Evolutionary conservation across 2,888 invertebrate genomes (phyloP), one percentile per base, ranked within the genome.

Genomic region (Agrochola lota): DNA sequence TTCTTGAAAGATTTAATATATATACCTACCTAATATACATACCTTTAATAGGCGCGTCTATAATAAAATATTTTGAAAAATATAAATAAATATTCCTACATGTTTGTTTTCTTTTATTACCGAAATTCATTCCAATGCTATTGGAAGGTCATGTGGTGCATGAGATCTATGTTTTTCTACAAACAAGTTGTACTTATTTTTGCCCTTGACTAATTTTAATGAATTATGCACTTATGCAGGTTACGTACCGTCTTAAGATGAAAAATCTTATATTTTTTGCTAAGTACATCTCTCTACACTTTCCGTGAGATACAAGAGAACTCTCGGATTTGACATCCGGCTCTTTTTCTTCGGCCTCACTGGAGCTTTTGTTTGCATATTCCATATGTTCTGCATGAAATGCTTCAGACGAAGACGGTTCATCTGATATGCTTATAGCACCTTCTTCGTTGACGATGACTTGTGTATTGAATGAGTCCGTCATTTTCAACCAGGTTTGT

Each of bases 381-480:
- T 87, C 89, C 15, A 74, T 46, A 30, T 90, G 91, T 72, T 91
- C 91, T 30, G 74, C 60, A 17, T 86, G 85, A 12, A 84, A 49
- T 7, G 83, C 67, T 55, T 92, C 91, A 26, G 90, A 86, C 2
- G 87, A 90, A 85, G 83, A 85, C 4, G 83, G 40, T n/a, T 93
- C 92, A 3, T 94, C 92, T 9, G 89, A 49, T 30, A 93, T 68
- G 76, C 40, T 90, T 67, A 96, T 94, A 78, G 86, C 89, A 35
- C 96, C 96, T 86, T 96, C 96, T 74, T 94, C 91, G 73, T 95
- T 93, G 0, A 96, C 94, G 20, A 89, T 63, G 55, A 96, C 86
- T 66, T 82, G 40, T 43, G 90, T 91, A 81, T 95, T 95, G 87
- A 94, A 95, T 0, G 96, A 96, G 89, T 96, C 96, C 78, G 91